Evolutionary conservation across 2,888 invertebrate species (phyloP), one percentile per base, ranked within the genome.

Genomic region (Megalurothrips usitatus): DNA sequence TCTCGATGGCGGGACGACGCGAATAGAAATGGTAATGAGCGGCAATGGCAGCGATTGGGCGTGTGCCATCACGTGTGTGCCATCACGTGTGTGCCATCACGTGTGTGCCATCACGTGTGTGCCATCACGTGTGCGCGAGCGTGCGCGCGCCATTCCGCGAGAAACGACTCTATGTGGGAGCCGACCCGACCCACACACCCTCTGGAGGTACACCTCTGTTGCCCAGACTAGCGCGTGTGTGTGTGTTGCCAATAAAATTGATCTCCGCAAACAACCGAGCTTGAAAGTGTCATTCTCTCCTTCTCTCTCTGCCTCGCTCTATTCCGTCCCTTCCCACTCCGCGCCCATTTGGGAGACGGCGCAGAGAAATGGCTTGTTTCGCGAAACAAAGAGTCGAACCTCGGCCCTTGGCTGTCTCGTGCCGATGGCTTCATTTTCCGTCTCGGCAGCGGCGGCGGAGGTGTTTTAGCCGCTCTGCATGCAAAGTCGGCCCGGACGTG

Each of bases 1-100:
- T 43, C 34, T 43, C 34, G 34, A 43, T 43, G 6, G 6, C 34
- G 34, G 6, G 34, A 43, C 34, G 34, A 2, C 52, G 23, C 68
- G 68, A 26, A 75, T 75, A 75, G 26, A 75, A 75, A 75, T 75
- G 68, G 26, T 26, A 75, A 75, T 75, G 68, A 75, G 68, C 23
- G 17, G 11, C 34, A 43, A 43, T 43, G 34, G 34, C 34, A 6
- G 34, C 34, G 6, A 43, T 43, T 6, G 34, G 34, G 34, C 6
- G 34, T 43, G 34, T 43, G 34, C 34, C 34, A 43, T 43, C 34
- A 43, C 34, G 34, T 43, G 34, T 43, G 34, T 43, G 34, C 6
- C 3, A 4, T 2, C 34, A 6, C 6, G 34, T 43, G 34, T 43
- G 34, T 43, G 34, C 34, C n/a, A n/a, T n/a, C n/a, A n/a, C n/a